These are phyloP conservation scores for Micromys minutus DNA, from an alignment of 2,113 vertebrate genomes.

Conservation along the genomic window DNA sequence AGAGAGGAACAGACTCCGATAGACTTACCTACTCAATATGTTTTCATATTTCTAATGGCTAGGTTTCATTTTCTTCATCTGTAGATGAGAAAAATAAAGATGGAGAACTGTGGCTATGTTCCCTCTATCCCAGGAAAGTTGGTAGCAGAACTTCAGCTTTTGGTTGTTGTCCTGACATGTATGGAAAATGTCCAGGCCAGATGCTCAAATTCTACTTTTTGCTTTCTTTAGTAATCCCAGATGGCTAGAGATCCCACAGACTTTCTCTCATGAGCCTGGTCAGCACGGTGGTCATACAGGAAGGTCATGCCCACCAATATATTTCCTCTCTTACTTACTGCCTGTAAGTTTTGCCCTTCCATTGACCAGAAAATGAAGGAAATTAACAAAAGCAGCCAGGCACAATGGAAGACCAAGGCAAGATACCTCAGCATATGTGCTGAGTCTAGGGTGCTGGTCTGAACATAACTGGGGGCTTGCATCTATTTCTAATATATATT, in stretches of 20 bases:
- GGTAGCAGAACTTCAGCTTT: neutral
- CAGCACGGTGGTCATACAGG: neutral
- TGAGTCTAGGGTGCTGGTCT: neutral
- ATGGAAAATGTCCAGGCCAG: neutral
- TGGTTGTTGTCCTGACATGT: neutral
- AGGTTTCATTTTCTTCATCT: neutral
- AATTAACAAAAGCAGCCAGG: neutral
- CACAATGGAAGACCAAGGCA: neutral
- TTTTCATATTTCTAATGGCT: neutral
- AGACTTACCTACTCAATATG: neutral
- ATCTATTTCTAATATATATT: neutral
- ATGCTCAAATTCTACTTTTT: neutral
- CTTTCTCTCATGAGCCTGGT: neutral
- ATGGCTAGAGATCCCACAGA: neutral
- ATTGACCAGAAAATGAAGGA: neutral
- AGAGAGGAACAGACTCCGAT: neutral
- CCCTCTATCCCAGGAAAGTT: neutral
- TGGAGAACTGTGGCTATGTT: neutral
- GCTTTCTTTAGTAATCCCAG: neutral
- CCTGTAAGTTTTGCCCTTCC: neutral
- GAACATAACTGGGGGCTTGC: neutral
- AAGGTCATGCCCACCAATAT: neutral
- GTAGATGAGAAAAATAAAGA: neutral
- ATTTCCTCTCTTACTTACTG: neutral
- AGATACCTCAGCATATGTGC: neutral